phyloP scores from a whole-genome alignment of 1,140 invertebrate genomes.

The Geopemphigus sp. region DNA sequence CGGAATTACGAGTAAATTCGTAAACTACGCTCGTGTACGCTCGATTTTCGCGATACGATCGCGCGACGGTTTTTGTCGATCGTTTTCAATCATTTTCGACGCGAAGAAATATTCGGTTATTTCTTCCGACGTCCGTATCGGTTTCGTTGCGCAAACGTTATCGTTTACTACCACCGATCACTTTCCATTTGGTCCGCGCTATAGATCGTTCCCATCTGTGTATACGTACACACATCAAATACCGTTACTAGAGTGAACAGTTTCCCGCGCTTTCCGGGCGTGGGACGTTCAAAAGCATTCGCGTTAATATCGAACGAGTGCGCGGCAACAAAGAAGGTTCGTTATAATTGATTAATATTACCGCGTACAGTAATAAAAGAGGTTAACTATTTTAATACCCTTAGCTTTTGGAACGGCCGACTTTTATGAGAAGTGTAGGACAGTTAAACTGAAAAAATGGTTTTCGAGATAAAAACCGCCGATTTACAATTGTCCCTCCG shows the following conservation, averaged over 20 bases:
- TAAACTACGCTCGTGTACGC: too few species aligned
- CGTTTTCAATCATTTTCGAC: too few species aligned
- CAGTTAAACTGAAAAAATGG: slow-evolving; percentile 20
- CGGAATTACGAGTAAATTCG: too few species aligned
- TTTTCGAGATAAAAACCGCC: slow-evolving; percentile 26
- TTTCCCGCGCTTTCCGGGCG: background rate
- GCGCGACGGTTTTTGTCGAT: too few species aligned
- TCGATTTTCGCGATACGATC: too few species aligned
- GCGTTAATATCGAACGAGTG: slow-evolving; percentile 13
- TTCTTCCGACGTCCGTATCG: too few species aligned
- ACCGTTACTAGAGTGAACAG: background rate
- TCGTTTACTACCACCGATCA: background rate
- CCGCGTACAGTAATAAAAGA: background rate
- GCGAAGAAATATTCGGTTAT: too few species aligned
- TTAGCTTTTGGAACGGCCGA: background rate
- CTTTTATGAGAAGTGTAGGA: background rate
- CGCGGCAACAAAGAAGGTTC: background rate
- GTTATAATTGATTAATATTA: slow-evolving; percentile 33
- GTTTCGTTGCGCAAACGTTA: too few species aligned
- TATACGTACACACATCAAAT: background rate
- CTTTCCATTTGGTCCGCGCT: background rate
- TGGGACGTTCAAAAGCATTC: background rate
- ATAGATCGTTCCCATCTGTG: background rate
- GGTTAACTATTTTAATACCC: slow-evolving; percentile 15
- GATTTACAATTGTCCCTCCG: background rate